A percentile compares a stretch with the other conserved stretches of the same genome.
Evolutionary conservation across 2,113 vertebrate genomes (phyloP).

Genomic region (Tragelaphus strepsiceros): DNA sequence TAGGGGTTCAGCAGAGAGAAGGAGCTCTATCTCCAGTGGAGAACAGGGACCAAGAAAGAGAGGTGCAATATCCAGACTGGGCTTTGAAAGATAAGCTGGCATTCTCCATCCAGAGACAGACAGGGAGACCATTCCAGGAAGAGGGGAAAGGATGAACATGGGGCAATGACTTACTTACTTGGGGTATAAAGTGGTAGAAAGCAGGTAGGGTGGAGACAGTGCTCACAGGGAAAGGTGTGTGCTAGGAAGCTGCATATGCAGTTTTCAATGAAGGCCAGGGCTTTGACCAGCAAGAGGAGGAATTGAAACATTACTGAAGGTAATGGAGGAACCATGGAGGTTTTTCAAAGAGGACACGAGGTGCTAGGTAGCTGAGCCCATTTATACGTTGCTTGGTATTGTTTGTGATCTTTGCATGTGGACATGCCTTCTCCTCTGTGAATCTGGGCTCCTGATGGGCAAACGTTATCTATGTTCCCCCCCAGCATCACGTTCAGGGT

Average conservation of each 20-base stretch:
- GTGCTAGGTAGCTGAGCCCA: not conserved
- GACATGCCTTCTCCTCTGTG: not conserved
- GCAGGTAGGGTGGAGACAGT: not conserved
- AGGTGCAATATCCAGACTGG: not conserved
- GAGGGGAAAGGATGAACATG: not conserved
- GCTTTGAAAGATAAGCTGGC: not conserved
- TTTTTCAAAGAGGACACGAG: not conserved
- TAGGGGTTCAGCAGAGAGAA: not conserved
- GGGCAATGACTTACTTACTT: not conserved
- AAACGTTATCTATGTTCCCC: not conserved
- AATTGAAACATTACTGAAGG: not conserved
- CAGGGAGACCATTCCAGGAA: not conserved
- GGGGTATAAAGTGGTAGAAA: not conserved
- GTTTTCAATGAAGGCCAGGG: not conserved
- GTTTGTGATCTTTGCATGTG: not conserved
- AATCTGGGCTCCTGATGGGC: not conserved
- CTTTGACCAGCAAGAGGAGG: not conserved
- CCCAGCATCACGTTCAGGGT: not conserved
- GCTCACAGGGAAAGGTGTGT: not conserved
- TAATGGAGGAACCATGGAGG: not conserved
- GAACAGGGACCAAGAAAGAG: not conserved
- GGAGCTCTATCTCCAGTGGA: not conserved
- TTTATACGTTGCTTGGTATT: not conserved
- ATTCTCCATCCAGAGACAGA: not conserved
- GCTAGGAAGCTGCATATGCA: not conserved